Conservation (phyloP, 1,140 invertebrate species). For the Eulimnadia texana region DNA sequence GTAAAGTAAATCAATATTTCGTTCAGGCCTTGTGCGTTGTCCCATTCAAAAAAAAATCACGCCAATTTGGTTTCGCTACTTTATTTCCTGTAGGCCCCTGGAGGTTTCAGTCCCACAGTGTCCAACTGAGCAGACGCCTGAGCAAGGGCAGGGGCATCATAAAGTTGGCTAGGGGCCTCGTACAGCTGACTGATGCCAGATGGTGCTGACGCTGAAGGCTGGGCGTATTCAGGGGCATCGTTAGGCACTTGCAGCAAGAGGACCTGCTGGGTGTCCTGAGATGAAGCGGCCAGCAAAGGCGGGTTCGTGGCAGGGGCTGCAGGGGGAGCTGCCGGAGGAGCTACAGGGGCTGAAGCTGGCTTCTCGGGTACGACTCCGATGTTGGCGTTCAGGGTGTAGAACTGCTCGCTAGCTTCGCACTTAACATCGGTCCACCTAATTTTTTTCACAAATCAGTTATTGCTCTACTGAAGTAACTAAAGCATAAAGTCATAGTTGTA, state of each 20-base stretch:
- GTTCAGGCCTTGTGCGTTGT: too few species aligned
- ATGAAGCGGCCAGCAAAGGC: background rate
- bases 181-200: background rate
- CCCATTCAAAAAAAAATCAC: too few species aligned
- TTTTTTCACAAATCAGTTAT: too few species aligned
- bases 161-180: background rate
- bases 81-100: background rate
- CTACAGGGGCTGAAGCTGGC: background rate
- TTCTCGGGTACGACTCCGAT: slow-evolving; percentile 7
- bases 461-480: too few species aligned
- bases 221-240: background rate
- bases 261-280: background rate
- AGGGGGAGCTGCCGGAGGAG: slow-evolving; percentile 1
- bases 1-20: too few species aligned
- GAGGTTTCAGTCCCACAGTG: background rate
- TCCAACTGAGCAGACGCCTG: background rate
- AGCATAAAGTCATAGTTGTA: too few species aligned
- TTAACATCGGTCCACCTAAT: slow-evolving; percentile 4
- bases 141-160: background rate
- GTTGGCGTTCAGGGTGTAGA: slow-evolving; percentile 10
- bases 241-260: background rate
- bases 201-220: too few species aligned
- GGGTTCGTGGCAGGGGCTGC: background rate
- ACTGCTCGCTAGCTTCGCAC: slow-evolving; percentile 7
- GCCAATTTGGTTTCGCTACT: background rate